Base-by-base conservation (phyloP, 2,888 invertebrate genomes). In the Magallana nippona region DNA sequence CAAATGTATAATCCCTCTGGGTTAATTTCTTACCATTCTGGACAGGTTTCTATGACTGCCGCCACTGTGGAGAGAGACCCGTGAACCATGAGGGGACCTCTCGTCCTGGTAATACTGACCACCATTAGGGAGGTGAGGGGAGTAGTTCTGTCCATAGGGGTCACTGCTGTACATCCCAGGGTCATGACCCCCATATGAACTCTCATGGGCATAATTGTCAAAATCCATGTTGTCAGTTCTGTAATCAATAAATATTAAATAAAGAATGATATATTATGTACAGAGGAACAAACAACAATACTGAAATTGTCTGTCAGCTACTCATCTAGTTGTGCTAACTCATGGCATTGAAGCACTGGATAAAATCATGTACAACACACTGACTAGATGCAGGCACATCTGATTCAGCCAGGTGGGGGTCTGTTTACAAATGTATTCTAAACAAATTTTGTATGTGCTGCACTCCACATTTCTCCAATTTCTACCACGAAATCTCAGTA, bases 21-120 rank as follows among this genome's bases (percentile, higher is more conserved):
- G 17, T 57, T 22, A 10, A 11, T 77, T 78, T 71, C 56, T 83
- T 85, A 88, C 89, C 85, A 86, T 86, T 85, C 86, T 78, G 71
- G 71, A 71, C 11, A 22, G 71, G 71, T 71, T 71, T 82, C 91
- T 87, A 87, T 91, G 89, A 84, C 91, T 91, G 77, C 90, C 89
- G 2, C 84, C 87, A 81, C 91, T 91, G 1, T 91, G 91, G 80
- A 92, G 83, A 32, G 92, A 92, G 13, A 89, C 81, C 15, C 89
- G 90, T 10, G 91, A 91, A 77, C 90, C 91, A 63, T 91, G 91
- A 1, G 90, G 88, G 3, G 91, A 90, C 58, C 85, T 83, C 79
- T 63, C 85, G 83, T 88, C 88, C 63, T 86, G 83, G 17, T 84
- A 84, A 57, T 88, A 86, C 17, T 86, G 82, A 17, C 89, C 90